Base-by-base conservation (phyloP, 2,888 invertebrate species). In the Colostygia pectinataria region DNA sequence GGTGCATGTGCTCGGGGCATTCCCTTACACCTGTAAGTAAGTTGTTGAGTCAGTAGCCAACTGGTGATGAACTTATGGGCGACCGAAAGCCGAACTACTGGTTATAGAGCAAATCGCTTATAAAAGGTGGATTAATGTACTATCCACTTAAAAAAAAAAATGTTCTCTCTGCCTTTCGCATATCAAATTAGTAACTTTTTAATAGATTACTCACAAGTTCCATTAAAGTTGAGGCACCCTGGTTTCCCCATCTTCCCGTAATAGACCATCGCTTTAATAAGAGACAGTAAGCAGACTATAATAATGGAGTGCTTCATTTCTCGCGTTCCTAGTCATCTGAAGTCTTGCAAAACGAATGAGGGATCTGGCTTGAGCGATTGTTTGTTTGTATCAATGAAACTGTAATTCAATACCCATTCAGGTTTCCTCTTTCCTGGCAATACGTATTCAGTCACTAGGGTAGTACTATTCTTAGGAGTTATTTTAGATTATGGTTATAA, bases 1-100 rank as follows among this genome's bases (percentile, higher is more conserved):
- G 69, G 24, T 88, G 86, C 89, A 88, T 88, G 49, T 81, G 43
- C 6, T 81, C 82, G 0, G 88, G 88, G 40, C 88, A 88, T 50
- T 72, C 43, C 0, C 68, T 45, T 25, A 86, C 81, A 64, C 88
- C 89, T 88, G 73, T n/a, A 10, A 33, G 20, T 20, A 20, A 2
- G 6, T 20, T 20, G 20, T 4, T 20, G n/a, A n/a, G n/a, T n/a
- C n/a, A n/a, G n/a, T n/a, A n/a, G n/a, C n/a, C n/a, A n/a, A n/a
- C n/a, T n/a, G n/a, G n/a, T n/a, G n/a, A n/a, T n/a, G n/a, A n/a
- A n/a, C n/a, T n/a, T n/a, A n/a, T n/a, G n/a, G n/a, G n/a, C n/a
- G n/a, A n/a, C n/a, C n/a, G n/a, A n/a, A n/a, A n/a, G n/a, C n/a
- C n/a, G n/a, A n/a, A n/a, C n/a, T n/a, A n/a, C n/a, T n/a, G n/a